Conservation (phyloP, 2,797 vertebrate genomes). For the Enteromius anoplus region DNA sequence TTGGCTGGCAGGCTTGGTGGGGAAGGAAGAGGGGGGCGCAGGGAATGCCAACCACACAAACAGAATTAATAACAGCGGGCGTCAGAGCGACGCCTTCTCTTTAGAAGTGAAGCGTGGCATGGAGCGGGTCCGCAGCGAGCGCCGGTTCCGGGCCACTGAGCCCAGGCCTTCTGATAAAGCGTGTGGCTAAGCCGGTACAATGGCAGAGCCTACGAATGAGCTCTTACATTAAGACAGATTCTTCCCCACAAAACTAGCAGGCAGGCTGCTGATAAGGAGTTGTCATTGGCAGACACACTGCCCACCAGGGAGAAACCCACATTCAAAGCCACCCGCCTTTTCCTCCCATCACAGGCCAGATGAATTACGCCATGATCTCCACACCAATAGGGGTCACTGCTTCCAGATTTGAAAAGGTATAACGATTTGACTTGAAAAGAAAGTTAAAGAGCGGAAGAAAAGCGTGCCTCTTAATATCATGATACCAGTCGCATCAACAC, state of each 20-base stretch:
- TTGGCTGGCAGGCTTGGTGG: slow-evolving; percentile 62
- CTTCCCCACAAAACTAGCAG: slow-evolving; percentile 65
- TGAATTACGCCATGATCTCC: slow-evolving; percentile 41
- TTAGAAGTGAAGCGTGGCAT: slow-evolving; percentile 64
- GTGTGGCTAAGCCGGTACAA: slow-evolving; percentile 74
- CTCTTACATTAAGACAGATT: slow-evolving; percentile 68
- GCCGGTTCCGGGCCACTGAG: slow-evolving; percentile 74
- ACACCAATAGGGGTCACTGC: slow-evolving; percentile 57
- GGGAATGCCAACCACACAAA: slow-evolving; percentile 56
- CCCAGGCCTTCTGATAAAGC: slow-evolving; percentile 74
- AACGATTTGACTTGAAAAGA: neutral
- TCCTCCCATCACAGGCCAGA: slow-evolving; percentile 31
- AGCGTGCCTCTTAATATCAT: slow-evolving; percentile 26
- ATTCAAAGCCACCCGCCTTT: slow-evolving; percentile 36
- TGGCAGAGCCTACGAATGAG: slow-evolving; percentile 69
- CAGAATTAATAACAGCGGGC: slow-evolving; percentile 65
- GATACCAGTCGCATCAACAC: slow-evolving; percentile 35
- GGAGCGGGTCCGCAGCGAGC: slow-evolving; percentile 55
- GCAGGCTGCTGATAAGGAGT: slow-evolving; percentile 76
- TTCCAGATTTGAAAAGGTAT: neutral
- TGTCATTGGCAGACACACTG: slow-evolving; percentile 70
- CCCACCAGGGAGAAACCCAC: slow-evolving; percentile 65
- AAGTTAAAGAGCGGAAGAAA: slow-evolving; percentile 4
- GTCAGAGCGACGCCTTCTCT: slow-evolving; percentile 70
- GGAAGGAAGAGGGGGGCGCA: slow-evolving; percentile 37